Base-by-base conservation (phyloP, 2,888 invertebrate genomes). In the Mesochorus sp. region DNA sequence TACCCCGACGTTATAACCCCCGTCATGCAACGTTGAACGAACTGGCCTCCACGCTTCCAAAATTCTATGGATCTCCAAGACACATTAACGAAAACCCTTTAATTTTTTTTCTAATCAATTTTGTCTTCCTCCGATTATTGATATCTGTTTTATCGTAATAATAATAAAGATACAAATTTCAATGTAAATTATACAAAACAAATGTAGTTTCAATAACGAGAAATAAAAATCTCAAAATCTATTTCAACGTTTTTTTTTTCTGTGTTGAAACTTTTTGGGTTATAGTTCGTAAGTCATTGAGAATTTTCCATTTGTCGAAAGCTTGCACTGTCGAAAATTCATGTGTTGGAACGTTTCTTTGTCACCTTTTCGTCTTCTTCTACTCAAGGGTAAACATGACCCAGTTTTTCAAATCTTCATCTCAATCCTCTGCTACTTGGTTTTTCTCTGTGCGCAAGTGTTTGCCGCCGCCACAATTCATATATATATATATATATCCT, bases 381-480 rank as follows among this genome's bases (percentile, higher is more conserved):
- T 79, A 59, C 62, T 39, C 57, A 19, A 42, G 61, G 61, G 61
- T 76, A 79, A 79, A 80, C 70, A 79, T 72, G 78, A 80, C 72
- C 80, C 67, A 80, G 71, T 75, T 80, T 42, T 42, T 31, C 26
- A 28, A 57, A 39, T 68, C 62, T 78, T 49, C 42, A 21, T 24
- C 64, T 49, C 14, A 28, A 61, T 70, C 42, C 72, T 67, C 53
- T 34, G 3, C 28, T 19, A 10, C 8, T 62, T 31, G 47, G 39
- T 67, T 53, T 62, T 31, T 53, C 49, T 34, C 49, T 55, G 14
- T 19, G 31, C 26, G 34, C 21, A 12, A 49, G 12, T 17, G 19
- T 49, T 55, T 14, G 57, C 44, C 64, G 42, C 5, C 49, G 47
- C 31, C 57, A 24, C 37, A 12, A 14, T 31, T 31, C 14, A 31